These are phyloP conservation scores for Dryobotodes eremita DNA, from an alignment of 2,888 invertebrate genomes.

Conservation along the genomic window DNA sequence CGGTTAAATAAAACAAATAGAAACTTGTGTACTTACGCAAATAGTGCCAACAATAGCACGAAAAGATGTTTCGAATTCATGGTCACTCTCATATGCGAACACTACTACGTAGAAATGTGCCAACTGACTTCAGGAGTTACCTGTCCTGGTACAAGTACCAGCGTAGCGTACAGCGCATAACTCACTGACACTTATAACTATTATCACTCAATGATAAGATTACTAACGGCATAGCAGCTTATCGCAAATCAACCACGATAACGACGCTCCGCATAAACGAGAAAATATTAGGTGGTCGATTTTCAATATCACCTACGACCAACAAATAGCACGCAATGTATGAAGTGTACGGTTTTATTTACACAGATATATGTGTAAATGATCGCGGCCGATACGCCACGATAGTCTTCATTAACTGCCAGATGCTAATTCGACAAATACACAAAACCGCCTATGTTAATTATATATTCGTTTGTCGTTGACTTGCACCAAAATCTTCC, in stretches of 20 bases:
- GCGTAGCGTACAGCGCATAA: slow-evolving; percentile 83
- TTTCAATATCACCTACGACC: slow-evolving; percentile 75
- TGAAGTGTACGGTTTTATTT: slow-evolving; percentile 52
- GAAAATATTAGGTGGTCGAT: slow-evolving; percentile 79
- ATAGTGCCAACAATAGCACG: slow-evolving; percentile 77
- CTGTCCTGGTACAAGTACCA: slow-evolving; percentile 83
- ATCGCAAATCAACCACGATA: slow-evolving; percentile 89
- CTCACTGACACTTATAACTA: slow-evolving; percentile 90
- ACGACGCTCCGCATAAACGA: slow-evolving; percentile 82
- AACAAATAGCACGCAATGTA: slow-evolving; percentile 55
- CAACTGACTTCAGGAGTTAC: slow-evolving; percentile 81
- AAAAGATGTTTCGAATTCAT: slow-evolving; percentile 81
- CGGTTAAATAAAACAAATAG: slow-evolving; percentile 32
- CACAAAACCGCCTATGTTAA: slow-evolving; percentile 68
- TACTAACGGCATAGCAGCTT: slow-evolving; percentile 87
- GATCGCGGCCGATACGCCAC: slow-evolving; percentile 61
- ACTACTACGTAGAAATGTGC: slow-evolving; percentile 71
- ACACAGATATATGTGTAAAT: slow-evolving; percentile 62
- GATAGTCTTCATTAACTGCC: slow-evolving; percentile 66
- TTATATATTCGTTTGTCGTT: slow-evolving; percentile 50
- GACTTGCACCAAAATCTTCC: slow-evolving; percentile 19
- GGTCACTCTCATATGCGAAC: slow-evolving; percentile 77
- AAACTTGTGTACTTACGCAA: slow-evolving; percentile 81
- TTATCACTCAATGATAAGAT: slow-evolving; percentile 90
- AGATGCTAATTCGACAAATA: slow-evolving; percentile 69